Base-by-base conservation (phyloP, 2,797 vertebrate species). In the Huso huso region DNA sequence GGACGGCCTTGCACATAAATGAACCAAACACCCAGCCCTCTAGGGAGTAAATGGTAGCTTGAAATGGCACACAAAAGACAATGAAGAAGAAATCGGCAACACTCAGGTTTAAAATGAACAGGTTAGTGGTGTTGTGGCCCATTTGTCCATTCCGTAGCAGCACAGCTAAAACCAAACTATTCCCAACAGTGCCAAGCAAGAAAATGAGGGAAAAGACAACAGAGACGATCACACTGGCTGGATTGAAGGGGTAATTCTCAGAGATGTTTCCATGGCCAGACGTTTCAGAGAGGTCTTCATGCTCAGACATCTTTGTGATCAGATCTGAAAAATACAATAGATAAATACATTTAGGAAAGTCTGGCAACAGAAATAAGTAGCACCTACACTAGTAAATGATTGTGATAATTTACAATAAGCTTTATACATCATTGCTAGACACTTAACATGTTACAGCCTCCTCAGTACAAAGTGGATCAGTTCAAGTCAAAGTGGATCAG, bases 61-160 rank as follows among this genome's bases (percentile, higher is more conserved):
- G 93, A 83, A 95, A 95, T 53, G 93, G 93, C 67, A 95, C 90
- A 49, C 93, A 95, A 88, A 94, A 94, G 77, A 93, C 87, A 77
- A 93, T 95, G 84, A 95, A 95, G 86, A 91, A 95, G 85, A 95
- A 93, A 81, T 94, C 93, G 0, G 93, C 93, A 69, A 95, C 84
- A 64, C 93, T 93, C 76, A 95, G 87, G 81, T 93, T 95, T 75
- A 95, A 91, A 58, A 95, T 94, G 88, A 95, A 95, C 63, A 94
- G 86, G 69, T 92, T 93, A 81, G 93, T 94, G 6, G 92, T 94
- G 83, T 90, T 94, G 82, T 93, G 92, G 1, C 89, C 88, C 53
- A 91, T 84, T 71, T 94, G 93, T 0, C 93, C 86, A 0, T 89
- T 94, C 64, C 83, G 78, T 66, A 94, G 83, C 10, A 94, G 87